phyloP scores from a whole-genome alignment of 2,888 invertebrate genomes.

The Oscheius onirici region DNA sequence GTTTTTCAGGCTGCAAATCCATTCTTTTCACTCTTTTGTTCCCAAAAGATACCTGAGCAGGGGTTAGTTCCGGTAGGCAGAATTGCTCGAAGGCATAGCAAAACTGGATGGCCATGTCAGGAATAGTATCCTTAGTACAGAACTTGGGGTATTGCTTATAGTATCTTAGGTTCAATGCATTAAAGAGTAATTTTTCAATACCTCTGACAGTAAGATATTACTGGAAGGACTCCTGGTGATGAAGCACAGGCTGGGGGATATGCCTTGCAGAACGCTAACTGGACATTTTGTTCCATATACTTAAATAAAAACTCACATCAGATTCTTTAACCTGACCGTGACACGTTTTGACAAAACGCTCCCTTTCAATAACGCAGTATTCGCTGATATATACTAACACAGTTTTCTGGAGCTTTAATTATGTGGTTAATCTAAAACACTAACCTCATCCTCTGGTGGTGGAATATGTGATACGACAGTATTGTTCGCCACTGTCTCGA shows the following conservation, averaged over 20 bases:
- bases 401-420: constrained; percentile 34
- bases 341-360: constrained; percentile 49
- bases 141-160: constrained; percentile 49
- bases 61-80: constrained; percentile 49
- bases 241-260: constrained; percentile 51
- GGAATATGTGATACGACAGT: constrained; percentile 6
- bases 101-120: constrained; percentile 41
- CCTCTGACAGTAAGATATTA: constrained; percentile 52
- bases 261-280: constrained; percentile 53
- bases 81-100: constrained; percentile 58
- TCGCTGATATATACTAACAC: constrained; percentile 57
- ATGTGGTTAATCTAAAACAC: neutral
- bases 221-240: constrained; percentile 49
- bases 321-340: constrained; percentile 43
- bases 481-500: constrained; percentile 4
- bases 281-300: constrained; percentile 3
- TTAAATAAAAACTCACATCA: constrained; percentile 6
- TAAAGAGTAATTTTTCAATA: neutral
- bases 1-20: constrained; percentile 10
- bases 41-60: constrained; percentile 33
- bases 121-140: constrained; percentile 41
- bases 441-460: constrained; percentile 38
- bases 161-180: constrained; percentile 35
- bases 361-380: constrained; percentile 53
- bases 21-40: neutral